Evolutionary conservation across 92 coral and sea anemone genomes (phyloP).

Genomic region (Phenganax subtilis): DNA sequence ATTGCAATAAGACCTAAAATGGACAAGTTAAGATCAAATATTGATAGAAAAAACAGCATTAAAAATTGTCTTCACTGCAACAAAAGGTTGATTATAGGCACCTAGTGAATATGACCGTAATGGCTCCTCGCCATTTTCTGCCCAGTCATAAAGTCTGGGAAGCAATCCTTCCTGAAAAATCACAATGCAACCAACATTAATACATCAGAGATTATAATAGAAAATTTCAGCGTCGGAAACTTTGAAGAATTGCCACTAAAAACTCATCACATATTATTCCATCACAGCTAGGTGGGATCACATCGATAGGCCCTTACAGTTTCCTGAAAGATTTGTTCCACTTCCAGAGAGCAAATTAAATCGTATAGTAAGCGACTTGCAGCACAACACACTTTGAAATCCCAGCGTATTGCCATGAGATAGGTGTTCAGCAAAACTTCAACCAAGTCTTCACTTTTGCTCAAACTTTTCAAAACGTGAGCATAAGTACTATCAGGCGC

Average conservation of each 20-base stretch:
- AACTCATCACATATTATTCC: not conserved
- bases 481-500: constrained; percentile 90
- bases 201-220: no score
- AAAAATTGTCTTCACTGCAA: not conserved
- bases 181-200: not conserved
- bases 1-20: constrained; percentile 77
- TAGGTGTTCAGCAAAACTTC: constrained; percentile 72
- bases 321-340: constrained; percentile 78
- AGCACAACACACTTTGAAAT: constrained; percentile 74
- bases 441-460: constrained; percentile 81
- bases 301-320: constrained; percentile 51
- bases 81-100: constrained; percentile 5
- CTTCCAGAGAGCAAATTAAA: constrained; percentile 83
- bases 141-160: constrained; percentile 72
- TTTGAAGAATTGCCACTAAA: not conserved
- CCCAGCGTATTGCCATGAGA: constrained; percentile 76
- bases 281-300: not conserved
- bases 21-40: not conserved
- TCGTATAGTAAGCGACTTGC: constrained; percentile 76
- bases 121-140: constrained; percentile 72
- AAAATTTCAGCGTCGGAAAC: not conserved
- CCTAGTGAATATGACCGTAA: constrained; percentile 87
- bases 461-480: constrained; percentile 74
- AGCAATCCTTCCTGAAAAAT: constrained; percentile 72
- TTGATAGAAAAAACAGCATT: not conserved